A percentile compares a stretch with the other conserved stretches of the same genome.
Evolutionary conservation across 2,113 vertebrate genomes (phyloP).

Genomic region (crab-eating macaque (Macaca fascicularis)): DNA sequence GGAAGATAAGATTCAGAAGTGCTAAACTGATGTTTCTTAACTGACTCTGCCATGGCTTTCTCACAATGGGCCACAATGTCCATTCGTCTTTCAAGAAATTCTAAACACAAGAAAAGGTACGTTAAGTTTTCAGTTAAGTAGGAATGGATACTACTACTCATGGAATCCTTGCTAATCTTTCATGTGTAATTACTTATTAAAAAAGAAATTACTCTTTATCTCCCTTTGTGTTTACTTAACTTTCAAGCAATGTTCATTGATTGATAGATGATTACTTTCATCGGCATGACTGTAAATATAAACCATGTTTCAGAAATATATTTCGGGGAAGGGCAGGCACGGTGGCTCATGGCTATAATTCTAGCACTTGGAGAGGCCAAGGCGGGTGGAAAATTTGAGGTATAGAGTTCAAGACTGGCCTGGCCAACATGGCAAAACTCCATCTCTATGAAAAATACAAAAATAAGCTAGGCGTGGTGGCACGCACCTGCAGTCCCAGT

Average conservation of each 20-base stretch:
- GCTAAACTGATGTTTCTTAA: constrained; percentile 40
- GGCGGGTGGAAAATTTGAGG: too few relatives aligned
- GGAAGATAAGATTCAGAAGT: constrained; percentile 51
- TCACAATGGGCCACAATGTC: constrained; percentile 55
- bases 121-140: constrained; percentile 28
- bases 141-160: background rate
- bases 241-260: background rate
- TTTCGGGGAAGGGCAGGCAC: too few relatives aligned
- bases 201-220: background rate
- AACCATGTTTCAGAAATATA: background rate
- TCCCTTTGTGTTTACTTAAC: background rate
- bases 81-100: constrained; percentile 67
- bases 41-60: constrained; percentile 58
- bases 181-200: background rate
- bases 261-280: background rate
- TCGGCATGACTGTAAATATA: background rate
- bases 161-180: background rate
- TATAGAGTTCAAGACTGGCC: too few relatives aligned
- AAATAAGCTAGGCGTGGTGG: too few relatives aligned
- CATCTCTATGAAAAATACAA: too few relatives aligned
- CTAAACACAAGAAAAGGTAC: constrained; percentile 59
- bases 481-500: too few relatives aligned
- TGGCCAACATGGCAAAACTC: too few relatives aligned
- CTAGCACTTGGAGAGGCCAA: too few relatives aligned
- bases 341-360: too few relatives aligned